Evolutionary conservation across 2,888 invertebrate species (phyloP).

Genomic region (Parelbella ahira): DNA sequence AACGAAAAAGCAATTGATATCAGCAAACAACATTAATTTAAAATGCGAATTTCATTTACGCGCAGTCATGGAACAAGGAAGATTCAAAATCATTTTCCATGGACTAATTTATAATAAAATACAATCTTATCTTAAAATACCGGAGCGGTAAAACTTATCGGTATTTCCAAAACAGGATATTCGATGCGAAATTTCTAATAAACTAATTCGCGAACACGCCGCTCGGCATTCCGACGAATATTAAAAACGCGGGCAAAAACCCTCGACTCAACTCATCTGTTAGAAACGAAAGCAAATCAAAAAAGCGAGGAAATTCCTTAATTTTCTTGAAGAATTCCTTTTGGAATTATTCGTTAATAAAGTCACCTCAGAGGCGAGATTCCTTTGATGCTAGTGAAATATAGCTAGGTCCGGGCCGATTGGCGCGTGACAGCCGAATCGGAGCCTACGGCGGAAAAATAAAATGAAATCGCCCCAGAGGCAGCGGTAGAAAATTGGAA

Average conservation of each 20-base stretch:
- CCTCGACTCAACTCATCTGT: conserved; percentile 36
- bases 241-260: conserved; percentile 47
- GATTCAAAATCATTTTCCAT: conserved; percentile 7
- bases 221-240: conserved; percentile 40
- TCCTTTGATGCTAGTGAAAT: conserved; percentile 74
- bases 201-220: conserved; percentile 42
- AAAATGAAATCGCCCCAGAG: conserved; percentile 74
- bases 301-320: conserved; percentile 61
- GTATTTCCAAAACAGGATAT: conserved; percentile 28
- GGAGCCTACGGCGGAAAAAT: conserved; percentile 68
- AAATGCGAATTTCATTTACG: conserved; percentile 7
- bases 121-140: conserved; percentile 10
- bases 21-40: background rate
- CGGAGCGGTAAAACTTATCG: conserved; percentile 26
- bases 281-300: conserved; percentile 45
- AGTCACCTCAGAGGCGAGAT: conserved; percentile 44
- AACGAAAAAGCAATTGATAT: too few species aligned
- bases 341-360: conserved; percentile 49
- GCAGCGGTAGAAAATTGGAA: conserved; percentile 81
- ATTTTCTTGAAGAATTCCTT: conserved; percentile 64
- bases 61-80: background rate
- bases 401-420: conserved; percentile 54
- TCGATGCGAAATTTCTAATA: conserved; percentile 43
- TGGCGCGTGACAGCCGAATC: conserved; percentile 65
- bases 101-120: conserved; percentile 21